Evolutionary conservation across 2,113 vertebrate genomes (phyloP).

Genomic region (Otus sunia): DNA sequence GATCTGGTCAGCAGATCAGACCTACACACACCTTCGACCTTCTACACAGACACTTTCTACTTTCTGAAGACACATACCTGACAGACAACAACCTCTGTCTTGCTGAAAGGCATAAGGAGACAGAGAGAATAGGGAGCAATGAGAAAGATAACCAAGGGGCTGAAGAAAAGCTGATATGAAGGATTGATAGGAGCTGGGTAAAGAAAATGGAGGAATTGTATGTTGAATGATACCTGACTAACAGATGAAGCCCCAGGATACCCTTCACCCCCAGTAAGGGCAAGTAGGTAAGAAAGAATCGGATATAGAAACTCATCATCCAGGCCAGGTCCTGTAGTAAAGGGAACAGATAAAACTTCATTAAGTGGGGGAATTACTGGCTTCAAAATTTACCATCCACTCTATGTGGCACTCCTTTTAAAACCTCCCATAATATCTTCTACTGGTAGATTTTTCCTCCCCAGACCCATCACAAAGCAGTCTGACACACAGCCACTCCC

Average conservation of each 20-base stretch:
- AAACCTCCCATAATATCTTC: background rate
- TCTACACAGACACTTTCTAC: background rate
- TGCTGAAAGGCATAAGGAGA: background rate
- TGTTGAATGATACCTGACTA: conserved; percentile 70
- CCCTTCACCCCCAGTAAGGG: conserved; percentile 74
- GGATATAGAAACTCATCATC: conserved; percentile 80
- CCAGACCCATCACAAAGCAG: background rate
- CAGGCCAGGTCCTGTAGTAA: conserved; percentile 76
- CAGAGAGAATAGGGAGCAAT: background rate
- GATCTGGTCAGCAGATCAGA: background rate
- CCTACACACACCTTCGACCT: background rate
- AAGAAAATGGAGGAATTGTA: background rate
- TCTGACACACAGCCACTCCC: background rate
- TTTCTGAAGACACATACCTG: background rate
- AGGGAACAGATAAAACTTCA: background rate
- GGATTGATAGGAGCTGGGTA: background rate
- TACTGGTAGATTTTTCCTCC: background rate
- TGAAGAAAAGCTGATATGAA: background rate
- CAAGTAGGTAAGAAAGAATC: conserved; percentile 72
- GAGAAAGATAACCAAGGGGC: background rate
- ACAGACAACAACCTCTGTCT: background rate
- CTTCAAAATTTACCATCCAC: background rate
- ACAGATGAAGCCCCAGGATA: conserved; percentile 71
- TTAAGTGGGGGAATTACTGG: background rate
- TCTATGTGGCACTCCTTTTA: background rate